A percentile compares a stretch with the other conserved stretches of the same genome.
Evolutionary conservation across 1,140 invertebrate species (phyloP).

Genomic region (Heterodera schachtii): DNA sequence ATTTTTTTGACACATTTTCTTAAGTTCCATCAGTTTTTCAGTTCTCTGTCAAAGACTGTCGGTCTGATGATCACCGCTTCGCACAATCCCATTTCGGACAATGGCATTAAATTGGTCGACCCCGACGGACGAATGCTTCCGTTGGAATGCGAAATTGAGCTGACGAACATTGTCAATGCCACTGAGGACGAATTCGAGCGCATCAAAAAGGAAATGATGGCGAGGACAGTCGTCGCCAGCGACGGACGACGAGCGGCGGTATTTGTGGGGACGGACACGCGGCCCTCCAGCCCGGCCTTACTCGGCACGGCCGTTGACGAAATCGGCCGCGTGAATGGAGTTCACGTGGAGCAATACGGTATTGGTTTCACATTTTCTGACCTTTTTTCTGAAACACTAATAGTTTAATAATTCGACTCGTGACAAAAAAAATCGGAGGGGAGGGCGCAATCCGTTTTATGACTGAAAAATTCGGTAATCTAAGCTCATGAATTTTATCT

Average conservation of each 20-base stretch:
- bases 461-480: too few species aligned
- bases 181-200: slow-evolving; percentile 41
- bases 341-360: slow-evolving; percentile 4
- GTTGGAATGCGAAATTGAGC: slow-evolving; percentile 45
- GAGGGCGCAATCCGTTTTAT: too few species aligned
- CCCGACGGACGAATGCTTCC: slow-evolving; percentile 86
- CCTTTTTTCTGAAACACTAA: too few species aligned
- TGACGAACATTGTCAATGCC: slow-evolving; percentile 40
- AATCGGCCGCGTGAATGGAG: slow-evolving; percentile 7
- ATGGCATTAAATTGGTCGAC: slow-evolving; percentile 95
- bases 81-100: slow-evolving; percentile 92
- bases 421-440: too few species aligned
- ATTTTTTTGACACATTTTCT: not conserved
- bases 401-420: too few species aligned
- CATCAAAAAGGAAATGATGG: slow-evolving; percentile 14
- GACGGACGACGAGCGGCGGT: not conserved
- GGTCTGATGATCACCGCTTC: slow-evolving; percentile 99
- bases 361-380: too few species aligned
- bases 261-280: slow-evolving; percentile 50
- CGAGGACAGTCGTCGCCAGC: not conserved
- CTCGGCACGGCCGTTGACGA: slow-evolving; percentile 33
- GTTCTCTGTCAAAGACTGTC: slow-evolving; percentile 44
- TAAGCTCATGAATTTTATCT: too few species aligned
- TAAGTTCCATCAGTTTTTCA: slow-evolving; percentile 34
- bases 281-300: slow-evolving; percentile 39